A percentile compares a stretch with the other conserved stretches of the same genome.
These are phyloP conservation scores for Drosophila subobscura DNA, from an alignment of 1,140 invertebrate species.

Conservation along the genomic window DNA sequence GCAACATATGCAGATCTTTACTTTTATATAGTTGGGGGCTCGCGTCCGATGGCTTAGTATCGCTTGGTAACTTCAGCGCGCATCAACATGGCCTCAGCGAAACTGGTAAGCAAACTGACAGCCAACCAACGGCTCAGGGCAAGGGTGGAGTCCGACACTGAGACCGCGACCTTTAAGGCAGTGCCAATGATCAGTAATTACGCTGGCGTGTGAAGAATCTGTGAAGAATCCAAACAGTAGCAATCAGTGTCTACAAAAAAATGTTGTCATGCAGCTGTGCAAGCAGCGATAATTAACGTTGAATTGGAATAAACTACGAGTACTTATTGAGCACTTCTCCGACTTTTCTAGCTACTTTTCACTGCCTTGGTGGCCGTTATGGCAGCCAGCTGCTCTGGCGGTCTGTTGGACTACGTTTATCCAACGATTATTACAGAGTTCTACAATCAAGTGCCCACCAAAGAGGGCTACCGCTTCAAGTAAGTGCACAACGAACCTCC, in stretches of 20 bases:
- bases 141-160: conserved; percentile 6
- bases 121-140: conserved; percentile 2
- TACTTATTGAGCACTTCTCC: not conserved
- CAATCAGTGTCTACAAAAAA: conserved; percentile 23
- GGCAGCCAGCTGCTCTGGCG: conserved; percentile 58
- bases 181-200: conserved; percentile 27
- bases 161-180: conserved; percentile 1
- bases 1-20: conserved; percentile 68
- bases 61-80: conserved; percentile 67
- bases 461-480: conserved; percentile 74
- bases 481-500: conserved; percentile 19
- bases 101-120: conserved; percentile 74
- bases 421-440: conserved; percentile 49
- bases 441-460: conserved; percentile 50
- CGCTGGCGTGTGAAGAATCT: conserved; percentile 42
- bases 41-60: conserved; percentile 63
- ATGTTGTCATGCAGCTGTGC: conserved; percentile 43
- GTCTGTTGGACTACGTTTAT: conserved; percentile 54
- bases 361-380: conserved; percentile 62
- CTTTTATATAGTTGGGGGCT: conserved; percentile 52
- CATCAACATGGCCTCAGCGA: conserved; percentile 76
- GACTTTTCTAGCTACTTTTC: conserved; percentile 53
- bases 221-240: conserved; percentile 36
- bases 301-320: not conserved
- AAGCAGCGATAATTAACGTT: conserved; percentile 9